Percentiles rank a stretch among this genome's conserved stretches.
phyloP scores from a whole-genome alignment of 1,140 invertebrate genomes.

The Solen grandis region DNA sequence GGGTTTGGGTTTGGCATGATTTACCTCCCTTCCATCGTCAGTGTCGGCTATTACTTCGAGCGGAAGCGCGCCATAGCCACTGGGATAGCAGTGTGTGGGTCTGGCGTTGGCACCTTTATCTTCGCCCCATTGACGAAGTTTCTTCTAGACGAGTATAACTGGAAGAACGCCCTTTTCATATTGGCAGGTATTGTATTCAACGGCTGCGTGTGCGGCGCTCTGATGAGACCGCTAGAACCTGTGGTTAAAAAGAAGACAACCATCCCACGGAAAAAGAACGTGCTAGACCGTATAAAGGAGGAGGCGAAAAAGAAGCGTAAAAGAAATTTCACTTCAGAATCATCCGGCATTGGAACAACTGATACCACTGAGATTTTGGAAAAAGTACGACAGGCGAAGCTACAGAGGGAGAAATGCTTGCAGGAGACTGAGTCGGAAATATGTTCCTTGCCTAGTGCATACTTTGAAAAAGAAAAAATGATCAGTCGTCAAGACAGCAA shows the following conservation, averaged over 20 bases:
- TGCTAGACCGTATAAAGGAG: conserved; percentile 74
- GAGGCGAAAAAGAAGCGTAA: conserved; percentile 63
- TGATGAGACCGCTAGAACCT: conserved; percentile 96
- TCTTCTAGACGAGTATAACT: conserved; percentile 83
- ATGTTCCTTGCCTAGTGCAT: conserved; percentile 71
- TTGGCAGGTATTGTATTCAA: conserved; percentile 95
- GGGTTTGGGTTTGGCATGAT: conserved; percentile 96
- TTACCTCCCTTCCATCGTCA: conserved; percentile 96
- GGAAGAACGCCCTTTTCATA: conserved; percentile 95
- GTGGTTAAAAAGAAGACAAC: conserved; percentile 84
- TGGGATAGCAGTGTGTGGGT: conserved; percentile 96
- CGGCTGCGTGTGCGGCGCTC: conserved; percentile 92
- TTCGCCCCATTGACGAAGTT: conserved; percentile 86
- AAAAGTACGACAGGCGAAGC: conserved; percentile 85
- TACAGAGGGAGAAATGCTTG: conserved; percentile 70
- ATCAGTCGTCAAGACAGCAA: conserved; percentile 30
- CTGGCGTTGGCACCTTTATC: conserved; percentile 91
- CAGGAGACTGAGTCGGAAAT: conserved; percentile 77
- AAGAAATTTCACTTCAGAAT: conserved; percentile 29
- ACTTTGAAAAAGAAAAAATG: conserved; percentile 66
- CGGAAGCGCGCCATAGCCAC: conserved; percentile 94
- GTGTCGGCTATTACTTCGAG: conserved; percentile 97
- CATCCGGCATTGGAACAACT: conserved; percentile 45
- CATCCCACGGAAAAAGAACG: conserved; percentile 68
- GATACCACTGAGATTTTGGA: conserved; percentile 69